Evolutionary conservation across 2,888 invertebrate genomes (phyloP).

Genomic region (Lithophane semibrunnea): DNA sequence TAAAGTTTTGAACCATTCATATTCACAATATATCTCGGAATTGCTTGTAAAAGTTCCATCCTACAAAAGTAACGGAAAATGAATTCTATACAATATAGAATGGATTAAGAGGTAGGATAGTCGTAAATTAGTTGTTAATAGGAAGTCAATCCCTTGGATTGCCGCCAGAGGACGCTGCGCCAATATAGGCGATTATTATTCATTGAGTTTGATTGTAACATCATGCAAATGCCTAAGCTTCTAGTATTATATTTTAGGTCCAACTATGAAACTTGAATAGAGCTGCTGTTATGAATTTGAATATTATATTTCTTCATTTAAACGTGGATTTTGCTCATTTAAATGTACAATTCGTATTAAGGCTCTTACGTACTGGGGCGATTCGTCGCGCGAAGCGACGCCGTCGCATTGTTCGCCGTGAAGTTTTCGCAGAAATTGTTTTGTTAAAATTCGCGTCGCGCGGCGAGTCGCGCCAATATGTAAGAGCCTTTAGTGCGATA

Average conservation of each 20-base stretch:
- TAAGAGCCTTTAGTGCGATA: too few relatives aligned
- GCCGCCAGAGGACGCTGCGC: slow-evolving; percentile 50
- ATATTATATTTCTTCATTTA: background rate
- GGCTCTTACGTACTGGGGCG: too few relatives aligned
- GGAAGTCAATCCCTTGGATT: slow-evolving; percentile 39
- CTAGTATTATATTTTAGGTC: slow-evolving; percentile 33
- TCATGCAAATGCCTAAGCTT: slow-evolving; percentile 40
- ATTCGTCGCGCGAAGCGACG: too few relatives aligned
- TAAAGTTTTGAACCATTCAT: background rate
- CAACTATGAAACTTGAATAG: slow-evolving; percentile 28
- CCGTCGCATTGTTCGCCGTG: too few relatives aligned
- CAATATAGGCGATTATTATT: slow-evolving; percentile 49
- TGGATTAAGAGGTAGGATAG: slow-evolving; percentile 13
- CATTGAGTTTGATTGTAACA: slow-evolving; percentile 40
- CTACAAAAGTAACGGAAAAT: background rate
- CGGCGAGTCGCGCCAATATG: too few relatives aligned
- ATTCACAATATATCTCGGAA: slow-evolving; percentile 13
- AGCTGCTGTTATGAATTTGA: slow-evolving; percentile 13
- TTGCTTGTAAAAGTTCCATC: background rate
- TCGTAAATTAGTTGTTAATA: slow-evolving; percentile 48
- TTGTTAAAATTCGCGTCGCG: too few relatives aligned
- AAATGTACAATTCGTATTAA: too few relatives aligned
- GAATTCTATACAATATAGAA: background rate
- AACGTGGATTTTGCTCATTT: background rate
- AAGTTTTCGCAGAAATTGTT: too few relatives aligned